Evolutionary conservation across 2,797 vertebrate genomes (phyloP), one percentile per base, ranked within the genome.

Genomic region (Lacerta viridis): DNA sequence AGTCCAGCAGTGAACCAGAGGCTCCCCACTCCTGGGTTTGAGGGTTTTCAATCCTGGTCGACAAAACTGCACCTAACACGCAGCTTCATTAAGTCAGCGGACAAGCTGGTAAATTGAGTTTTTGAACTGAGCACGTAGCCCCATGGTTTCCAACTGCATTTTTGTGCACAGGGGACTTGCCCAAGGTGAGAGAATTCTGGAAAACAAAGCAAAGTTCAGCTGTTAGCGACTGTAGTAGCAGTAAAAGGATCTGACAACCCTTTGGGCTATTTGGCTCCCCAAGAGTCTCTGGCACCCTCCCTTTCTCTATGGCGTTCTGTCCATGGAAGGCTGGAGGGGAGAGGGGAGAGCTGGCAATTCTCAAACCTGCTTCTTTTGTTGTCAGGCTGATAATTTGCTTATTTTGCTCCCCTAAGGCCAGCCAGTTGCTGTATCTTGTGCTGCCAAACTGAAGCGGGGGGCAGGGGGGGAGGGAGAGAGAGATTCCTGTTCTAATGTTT

Each of bases 241-340:
- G 5, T 72, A 90, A 87, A 1, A 79, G 25, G 46, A 87, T 90
- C 80, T 92, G 93, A 89, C 87, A 90, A n/a, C 81, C 66, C 61
- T 92, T 64, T 80, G 77, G 59, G 69, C 90, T 87, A 0, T 0
- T 2, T 2, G 75, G 17, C 36, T 90, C 17, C 20, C 3, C n/a
- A 5, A 80, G 6, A 80, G 59, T 59, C 7, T 46, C 50, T 23
- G 2, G 36, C 85, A 64, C 39, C 80, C 50, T 66, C 82, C 55
- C 78, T 85, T 75, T 11, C 36, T 76, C 0, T 0, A 27, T 1
- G 0, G n/a, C 87, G 75, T 59, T 74, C 76, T 50, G 87, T 61
- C 33, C 72, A 13, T 9, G 29, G 61, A 80, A 83, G 80, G 72
- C 71, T 8, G 20, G 50, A 46, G 20, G 64, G 29, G 5, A 36